Conservation (phyloP, 2,888 invertebrate species). For the Heliconius ismenius region DNA sequence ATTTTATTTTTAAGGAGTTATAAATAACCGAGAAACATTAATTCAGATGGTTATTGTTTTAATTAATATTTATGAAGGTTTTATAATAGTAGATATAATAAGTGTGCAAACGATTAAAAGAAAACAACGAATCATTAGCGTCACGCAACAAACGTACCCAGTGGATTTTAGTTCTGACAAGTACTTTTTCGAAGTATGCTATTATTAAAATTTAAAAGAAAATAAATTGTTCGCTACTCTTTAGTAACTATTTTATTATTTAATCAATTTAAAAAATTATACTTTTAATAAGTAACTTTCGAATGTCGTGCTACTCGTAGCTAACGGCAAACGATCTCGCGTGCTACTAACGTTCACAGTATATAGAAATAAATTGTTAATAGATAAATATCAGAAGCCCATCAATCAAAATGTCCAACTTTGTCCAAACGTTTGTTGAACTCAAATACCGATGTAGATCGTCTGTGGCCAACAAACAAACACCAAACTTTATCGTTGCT, state of each 20-base stretch:
- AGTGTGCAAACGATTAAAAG: conserved; percentile 63
- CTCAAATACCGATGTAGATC: conserved; percentile 25
- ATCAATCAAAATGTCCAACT: conserved; percentile 67
- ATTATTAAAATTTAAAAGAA: not conserved
- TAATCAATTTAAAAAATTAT: conserved; percentile 23
- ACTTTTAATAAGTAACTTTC: conserved; percentile 44
- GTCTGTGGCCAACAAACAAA: conserved; percentile 32
- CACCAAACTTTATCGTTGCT: conserved; percentile 39
- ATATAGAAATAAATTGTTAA: conserved; percentile 69
- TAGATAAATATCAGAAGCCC: conserved; percentile 59
- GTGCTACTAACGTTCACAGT: conserved; percentile 58
- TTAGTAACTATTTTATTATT: not conserved
- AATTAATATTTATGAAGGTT: conserved; percentile 43
- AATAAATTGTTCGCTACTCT: not conserved
- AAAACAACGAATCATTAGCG: conserved; percentile 57
- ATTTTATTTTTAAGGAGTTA: not conserved
- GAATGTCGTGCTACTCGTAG: conserved; percentile 52
- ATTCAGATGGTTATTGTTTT: conserved; percentile 27
- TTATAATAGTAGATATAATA: conserved; percentile 59
- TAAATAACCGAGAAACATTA: conserved; percentile 8
- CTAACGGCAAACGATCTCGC: conserved; percentile 58
- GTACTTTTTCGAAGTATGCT: not conserved
- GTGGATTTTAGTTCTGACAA: conserved; percentile 58
- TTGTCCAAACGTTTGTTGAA: conserved; percentile 52
- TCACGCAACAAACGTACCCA: conserved; percentile 57